Base-by-base conservation (phyloP, 2,113 vertebrate genomes). In the Poecilia latipinna region DNA sequence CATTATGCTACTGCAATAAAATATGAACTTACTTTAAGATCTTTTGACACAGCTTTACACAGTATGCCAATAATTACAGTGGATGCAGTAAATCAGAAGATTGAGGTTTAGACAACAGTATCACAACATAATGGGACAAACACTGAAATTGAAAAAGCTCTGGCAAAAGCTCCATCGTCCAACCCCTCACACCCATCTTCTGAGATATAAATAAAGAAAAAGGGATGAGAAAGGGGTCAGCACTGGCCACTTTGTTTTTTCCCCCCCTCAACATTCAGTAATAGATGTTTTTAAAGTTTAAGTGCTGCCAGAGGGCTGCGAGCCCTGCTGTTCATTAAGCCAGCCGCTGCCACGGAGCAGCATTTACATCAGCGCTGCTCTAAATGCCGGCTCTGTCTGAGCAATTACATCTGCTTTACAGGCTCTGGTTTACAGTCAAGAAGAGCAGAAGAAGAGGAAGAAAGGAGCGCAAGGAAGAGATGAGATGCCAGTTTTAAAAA, bases 251-350 rank as follows among this genome's bases (percentile, higher is more conserved):
- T 95, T 92, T 94, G 92, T 74, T 78, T 80, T 78, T 77, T 1
- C 19, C 4, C 24, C 17, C 51, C 51, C 94, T 96, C 94, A 94
- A 93, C 95, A 95, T 96, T 97, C 97, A 97, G 97, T 98, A 98
- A 98, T 98, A 97, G 96, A 98, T 97, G 95, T 97, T 98, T 57
- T 98, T 97, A 98, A 98, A 98, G 97, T 98, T 98, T 97, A 98
- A 97, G 96, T 97, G 96, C 94, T 94, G 96, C 96, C 95, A 95
- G 94, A 95, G 96, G 96, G 96, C 95, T 95, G 96, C 93, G 93
- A 95, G 95, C 94, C 96, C 86, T 39, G 89, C 86, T 90, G 96
- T 97, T 98, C 96, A 97, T 97, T 97, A 97, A 96, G 84, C 84
- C 96, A 97, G 96, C 96, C 95, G 91, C 93, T 92, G 94, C 95